Conservation (phyloP, 2,797 vertebrate species). For the Sphenopsis melanotis region DNA sequence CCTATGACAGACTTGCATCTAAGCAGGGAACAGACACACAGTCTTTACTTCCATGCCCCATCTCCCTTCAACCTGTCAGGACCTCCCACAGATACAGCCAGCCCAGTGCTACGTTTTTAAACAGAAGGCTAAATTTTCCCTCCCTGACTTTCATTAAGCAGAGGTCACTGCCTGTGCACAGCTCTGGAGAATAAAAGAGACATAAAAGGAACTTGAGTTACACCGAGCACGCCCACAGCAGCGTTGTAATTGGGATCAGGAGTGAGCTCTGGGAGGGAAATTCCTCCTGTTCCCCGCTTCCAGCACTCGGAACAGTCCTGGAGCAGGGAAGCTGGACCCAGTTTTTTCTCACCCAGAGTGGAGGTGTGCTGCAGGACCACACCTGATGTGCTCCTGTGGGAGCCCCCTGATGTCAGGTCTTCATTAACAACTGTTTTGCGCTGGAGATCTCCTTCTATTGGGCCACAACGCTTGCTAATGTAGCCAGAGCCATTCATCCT, state of each 20-base stretch:
- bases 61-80: neutral
- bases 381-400: neutral
- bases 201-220: neutral
- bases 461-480: conserved; percentile 60
- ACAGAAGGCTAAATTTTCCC: neutral
- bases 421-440: conserved; percentile 32
- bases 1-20: neutral
- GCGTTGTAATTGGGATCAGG: neutral
- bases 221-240: neutral
- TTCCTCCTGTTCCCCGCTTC: neutral
- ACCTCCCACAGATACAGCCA: neutral
- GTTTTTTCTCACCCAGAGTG: neutral
- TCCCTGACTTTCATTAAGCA: neutral
- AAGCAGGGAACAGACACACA: neutral
- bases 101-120: neutral
- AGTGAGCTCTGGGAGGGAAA: neutral
- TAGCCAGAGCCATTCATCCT: conserved; percentile 57
- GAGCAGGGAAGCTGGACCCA: neutral
- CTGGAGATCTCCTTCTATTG: conserved; percentile 49
- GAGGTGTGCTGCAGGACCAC: conserved; percentile 6
- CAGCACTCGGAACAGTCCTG: neutral
- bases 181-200: neutral
- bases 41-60: neutral
- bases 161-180: neutral
- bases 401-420: conserved; percentile 15